Evolutionary conservation across 2,888 invertebrate species (phyloP).

Genomic region (Andrena minutula): DNA sequence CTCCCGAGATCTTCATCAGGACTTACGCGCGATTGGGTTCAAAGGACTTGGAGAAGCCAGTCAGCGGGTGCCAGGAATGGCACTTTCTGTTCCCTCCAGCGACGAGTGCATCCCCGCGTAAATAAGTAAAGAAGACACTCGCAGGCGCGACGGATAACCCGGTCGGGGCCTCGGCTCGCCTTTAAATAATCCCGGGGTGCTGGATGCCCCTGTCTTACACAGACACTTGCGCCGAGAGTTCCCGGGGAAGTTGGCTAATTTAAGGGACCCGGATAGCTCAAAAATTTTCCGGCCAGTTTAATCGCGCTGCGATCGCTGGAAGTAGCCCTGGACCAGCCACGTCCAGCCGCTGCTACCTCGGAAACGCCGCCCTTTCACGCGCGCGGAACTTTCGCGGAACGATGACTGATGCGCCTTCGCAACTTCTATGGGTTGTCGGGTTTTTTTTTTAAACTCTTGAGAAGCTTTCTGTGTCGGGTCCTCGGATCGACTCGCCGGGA

Average conservation of each 20-base stretch:
- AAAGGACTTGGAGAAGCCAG: neutral
- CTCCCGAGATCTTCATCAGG: no score
- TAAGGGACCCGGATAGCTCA: slow-evolving; percentile 43
- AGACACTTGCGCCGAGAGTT: slow-evolving; percentile 16
- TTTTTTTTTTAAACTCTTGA: neutral
- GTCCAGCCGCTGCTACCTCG: neutral
- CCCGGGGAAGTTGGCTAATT: slow-evolving; percentile 43
- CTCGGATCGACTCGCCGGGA: neutral
- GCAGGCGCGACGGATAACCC: slow-evolving; percentile 56
- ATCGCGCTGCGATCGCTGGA: slow-evolving; percentile 40
- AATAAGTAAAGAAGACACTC: slow-evolving; percentile 47
- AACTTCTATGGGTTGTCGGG: neutral
- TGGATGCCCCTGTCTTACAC: neutral
- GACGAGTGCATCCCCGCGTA: slow-evolving; percentile 30
- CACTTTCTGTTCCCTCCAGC: neutral
- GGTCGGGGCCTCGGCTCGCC: neutral
- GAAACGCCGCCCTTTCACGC: neutral
- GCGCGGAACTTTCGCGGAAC: neutral
- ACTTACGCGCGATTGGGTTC: no score
- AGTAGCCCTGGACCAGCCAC: neutral
- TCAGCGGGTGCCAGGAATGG: neutral
- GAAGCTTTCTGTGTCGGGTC: neutral
- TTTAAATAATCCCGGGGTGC: slow-evolving; percentile 51
- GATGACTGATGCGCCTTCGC: slow-evolving; percentile 5
- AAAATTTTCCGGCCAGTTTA: slow-evolving; percentile 56